Evolutionary conservation across 2,888 invertebrate species (phyloP).

Genomic region (Dryococelus australis): DNA sequence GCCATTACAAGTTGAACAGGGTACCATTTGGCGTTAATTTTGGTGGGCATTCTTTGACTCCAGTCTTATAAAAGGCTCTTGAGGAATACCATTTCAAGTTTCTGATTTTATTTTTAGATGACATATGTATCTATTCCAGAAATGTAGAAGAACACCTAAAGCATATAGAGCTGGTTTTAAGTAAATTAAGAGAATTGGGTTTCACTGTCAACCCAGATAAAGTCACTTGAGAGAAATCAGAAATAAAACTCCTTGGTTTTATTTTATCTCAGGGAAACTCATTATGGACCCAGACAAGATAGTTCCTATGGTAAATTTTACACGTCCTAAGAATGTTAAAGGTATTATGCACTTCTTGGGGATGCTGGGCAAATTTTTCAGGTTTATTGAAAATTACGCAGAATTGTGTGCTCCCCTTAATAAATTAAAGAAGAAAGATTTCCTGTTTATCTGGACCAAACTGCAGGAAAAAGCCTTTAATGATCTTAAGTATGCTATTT

Average conservation of each 20-base stretch:
- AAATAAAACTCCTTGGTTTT: neutral
- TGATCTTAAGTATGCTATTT: neutral
- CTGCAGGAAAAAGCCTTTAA: neutral
- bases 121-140: neutral
- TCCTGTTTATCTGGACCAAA: neutral
- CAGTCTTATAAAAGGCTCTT: neutral
- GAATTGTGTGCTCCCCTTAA: neutral
- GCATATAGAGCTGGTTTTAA: neutral
- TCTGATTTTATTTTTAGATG: neutral
- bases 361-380: neutral
- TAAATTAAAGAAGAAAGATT: neutral
- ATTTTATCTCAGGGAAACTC: neutral
- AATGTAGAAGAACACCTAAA: neutral
- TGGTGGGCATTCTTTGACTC: neutral
- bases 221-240: neutral
- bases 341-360: neutral
- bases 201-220: neutral
- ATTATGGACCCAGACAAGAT: neutral
- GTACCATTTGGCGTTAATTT: neutral
- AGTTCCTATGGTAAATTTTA: neutral
- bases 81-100: neutral
- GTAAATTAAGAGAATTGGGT: neutral
- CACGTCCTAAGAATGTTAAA: conserved; percentile 13
- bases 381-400: neutral
- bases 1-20: neutral